Conservation (phyloP, 2,113 vertebrate species). For the Aplodontia rufa region DNA sequence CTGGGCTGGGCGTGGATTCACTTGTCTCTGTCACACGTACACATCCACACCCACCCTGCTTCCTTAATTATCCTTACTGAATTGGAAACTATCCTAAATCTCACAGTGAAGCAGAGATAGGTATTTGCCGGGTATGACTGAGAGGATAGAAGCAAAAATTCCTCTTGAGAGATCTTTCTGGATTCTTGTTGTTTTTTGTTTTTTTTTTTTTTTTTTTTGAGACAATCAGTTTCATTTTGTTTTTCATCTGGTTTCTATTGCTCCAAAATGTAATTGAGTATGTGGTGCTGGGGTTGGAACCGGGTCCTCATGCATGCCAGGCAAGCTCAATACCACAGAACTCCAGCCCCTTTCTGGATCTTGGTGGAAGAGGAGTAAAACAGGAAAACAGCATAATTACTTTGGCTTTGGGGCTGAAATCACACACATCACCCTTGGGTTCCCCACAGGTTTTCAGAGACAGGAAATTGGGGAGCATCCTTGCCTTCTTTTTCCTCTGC, state of each 20-base stretch:
- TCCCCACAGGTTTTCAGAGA: neutral
- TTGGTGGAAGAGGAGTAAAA: neutral
- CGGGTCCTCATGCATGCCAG: too few species aligned
- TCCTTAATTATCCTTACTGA: neutral
- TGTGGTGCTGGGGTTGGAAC: too few species aligned
- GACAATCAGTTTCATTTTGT: too few species aligned
- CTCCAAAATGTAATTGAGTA: too few species aligned
- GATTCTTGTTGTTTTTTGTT: too few species aligned
- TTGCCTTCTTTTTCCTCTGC: neutral
- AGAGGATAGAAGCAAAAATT: neutral
- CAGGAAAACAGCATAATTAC: neutral
- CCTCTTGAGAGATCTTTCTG: too few species aligned
- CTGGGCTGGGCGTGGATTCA: neutral
- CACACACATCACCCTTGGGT: fast-evolving
- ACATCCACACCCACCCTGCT: neutral
- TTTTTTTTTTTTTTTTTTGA: neutral
- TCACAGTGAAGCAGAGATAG: neutral
- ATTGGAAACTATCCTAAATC: neutral
- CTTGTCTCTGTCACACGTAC: too few species aligned
- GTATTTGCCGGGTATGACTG: neutral
- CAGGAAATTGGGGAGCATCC: too few species aligned
- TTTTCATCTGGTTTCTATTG: too few species aligned
- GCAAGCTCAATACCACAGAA: too few species aligned
- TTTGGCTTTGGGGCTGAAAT: neutral
- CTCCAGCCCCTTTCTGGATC: neutral